These are phyloP conservation scores for Leiothrix lutea DNA, from an alignment of 2,113 vertebrate species.

Conservation along the genomic window DNA sequence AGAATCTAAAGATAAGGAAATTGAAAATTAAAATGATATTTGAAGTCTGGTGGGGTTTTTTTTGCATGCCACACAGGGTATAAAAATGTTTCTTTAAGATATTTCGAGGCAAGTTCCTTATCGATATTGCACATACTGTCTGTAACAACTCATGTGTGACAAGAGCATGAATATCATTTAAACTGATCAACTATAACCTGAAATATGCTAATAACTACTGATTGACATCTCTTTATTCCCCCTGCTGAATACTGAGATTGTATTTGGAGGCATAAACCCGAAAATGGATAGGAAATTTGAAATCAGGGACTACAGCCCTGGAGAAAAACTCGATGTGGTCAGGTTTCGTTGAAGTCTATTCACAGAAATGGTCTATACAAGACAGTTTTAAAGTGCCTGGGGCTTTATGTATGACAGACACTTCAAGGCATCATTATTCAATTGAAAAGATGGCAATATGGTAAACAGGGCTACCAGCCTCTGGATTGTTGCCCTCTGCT, in stretches of 20 bases:
- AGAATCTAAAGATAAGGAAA: slow-evolving; percentile 34
- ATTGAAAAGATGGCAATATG: not conserved
- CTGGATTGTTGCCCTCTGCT: not conserved
- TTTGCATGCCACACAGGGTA: not conserved
- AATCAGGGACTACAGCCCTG: not conserved
- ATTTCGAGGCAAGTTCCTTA: not conserved
- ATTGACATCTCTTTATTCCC: not conserved
- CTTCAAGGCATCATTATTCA: not conserved
- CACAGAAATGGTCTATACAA: not conserved
- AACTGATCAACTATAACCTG: not conserved
- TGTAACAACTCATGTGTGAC: not conserved
- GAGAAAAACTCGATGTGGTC: not conserved
- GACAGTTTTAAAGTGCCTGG: not conserved
- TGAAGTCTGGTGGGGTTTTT: not conserved
- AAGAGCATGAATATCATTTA: not conserved
- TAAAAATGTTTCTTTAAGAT: not conserved
- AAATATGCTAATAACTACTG: not conserved
- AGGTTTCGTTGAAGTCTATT: not conserved
- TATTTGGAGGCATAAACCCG: not conserved
- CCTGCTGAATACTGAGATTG: not conserved
- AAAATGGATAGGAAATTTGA: not conserved
- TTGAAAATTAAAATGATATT: not conserved
- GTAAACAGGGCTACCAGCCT: not conserved
- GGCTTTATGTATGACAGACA: not conserved
- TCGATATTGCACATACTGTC: not conserved